Base-by-base conservation (phyloP, 1,140 invertebrate species). In the Lepidurus arcticus region DNA sequence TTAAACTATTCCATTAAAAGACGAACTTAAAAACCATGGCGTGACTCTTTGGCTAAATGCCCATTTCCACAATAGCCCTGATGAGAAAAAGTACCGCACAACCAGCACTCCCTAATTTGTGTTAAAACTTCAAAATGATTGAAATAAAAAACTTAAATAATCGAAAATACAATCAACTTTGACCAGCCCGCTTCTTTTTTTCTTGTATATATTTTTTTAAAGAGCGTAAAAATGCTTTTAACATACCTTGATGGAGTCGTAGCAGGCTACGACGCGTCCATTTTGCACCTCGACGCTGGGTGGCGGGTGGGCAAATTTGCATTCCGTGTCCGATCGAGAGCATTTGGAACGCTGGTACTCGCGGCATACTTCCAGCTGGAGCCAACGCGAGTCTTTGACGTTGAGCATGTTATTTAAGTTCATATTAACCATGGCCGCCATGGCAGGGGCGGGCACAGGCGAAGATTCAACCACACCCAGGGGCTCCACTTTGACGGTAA, bases 321-420 rank as follows among this genome's bases (percentile, higher is more conserved):
- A 99, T 88, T 99, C 98, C 82, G 94, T 95, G 89, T 99, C 98
- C 47, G 96, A 93, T 83, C 98, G 91, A 81, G 96, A 95, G 88
- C 98, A 99, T 90, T 99, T 99, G 90, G 98, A 98, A 84, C 98
- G 90, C 89, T 99, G 97, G 88, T 96, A 99, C 88, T 99, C 98
- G 79, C 98, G 91, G 89, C 98, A 99, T 84, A 99, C 98, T 89
- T 99, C 98, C 84, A 99, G 89, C 85, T 99, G 98, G 80, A 99
- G 90, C 98, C 98, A 99, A 84, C 98, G 92, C 80, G 97, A 99
- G 89, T 99, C 98, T 88, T 99, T 99, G 82, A 95, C 95, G 88
- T 97, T 97, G 81, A 97, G 89, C 84, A 97, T 90, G 89, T 94
- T 97, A 89, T 95, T 96, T 91, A 87, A 80, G 82, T 86, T 87